Percentiles rank a stretch among this genome's conserved stretches.
Conservation (phyloP, 2,888 invertebrate genomes). For the Acrobasis repandana region DNA sequence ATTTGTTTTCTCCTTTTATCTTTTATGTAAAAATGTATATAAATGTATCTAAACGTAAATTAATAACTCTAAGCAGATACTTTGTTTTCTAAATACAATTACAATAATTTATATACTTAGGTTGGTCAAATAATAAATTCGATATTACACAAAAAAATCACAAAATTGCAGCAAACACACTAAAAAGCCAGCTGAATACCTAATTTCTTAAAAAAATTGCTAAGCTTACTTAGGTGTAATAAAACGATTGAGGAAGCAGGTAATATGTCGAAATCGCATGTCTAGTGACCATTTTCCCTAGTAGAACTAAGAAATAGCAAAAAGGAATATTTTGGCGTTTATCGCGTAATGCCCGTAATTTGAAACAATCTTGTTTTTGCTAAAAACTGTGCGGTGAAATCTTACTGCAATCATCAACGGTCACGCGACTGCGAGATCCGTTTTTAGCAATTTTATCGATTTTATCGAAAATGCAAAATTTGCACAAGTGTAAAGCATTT, state of each 20-base stretch:
- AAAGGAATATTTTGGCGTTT: conserved; percentile 56
- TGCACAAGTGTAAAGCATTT: neutral
- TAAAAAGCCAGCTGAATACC: neutral
- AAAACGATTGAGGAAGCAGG: conserved; percentile 29
- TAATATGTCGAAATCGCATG: conserved; percentile 56
- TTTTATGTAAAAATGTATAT: too few species aligned
- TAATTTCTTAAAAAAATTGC: neutral
- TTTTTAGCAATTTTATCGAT: conserved; percentile 7
- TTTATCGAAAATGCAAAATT: neutral
- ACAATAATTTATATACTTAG: too few species aligned
- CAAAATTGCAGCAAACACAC: neutral
- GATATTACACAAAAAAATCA: too few species aligned
- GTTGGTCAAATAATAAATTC: too few species aligned
- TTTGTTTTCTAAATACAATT: too few species aligned
- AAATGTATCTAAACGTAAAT: too few species aligned
- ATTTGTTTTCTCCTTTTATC: too few species aligned
- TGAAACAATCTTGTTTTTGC: conserved; percentile 68
- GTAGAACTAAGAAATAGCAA: conserved; percentile 50
- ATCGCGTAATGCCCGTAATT: conserved; percentile 65
- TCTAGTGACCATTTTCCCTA: conserved; percentile 53
- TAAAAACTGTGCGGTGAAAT: conserved; percentile 56
- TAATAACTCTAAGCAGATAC: too few species aligned
- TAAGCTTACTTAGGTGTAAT: neutral
- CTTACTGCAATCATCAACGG: conserved; percentile 58
- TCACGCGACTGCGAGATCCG: conserved; percentile 57